These are phyloP conservation scores for Chascanopsetta lugubris DNA, from an alignment of 2,113 vertebrate species.

Conservation along the genomic window DNA sequence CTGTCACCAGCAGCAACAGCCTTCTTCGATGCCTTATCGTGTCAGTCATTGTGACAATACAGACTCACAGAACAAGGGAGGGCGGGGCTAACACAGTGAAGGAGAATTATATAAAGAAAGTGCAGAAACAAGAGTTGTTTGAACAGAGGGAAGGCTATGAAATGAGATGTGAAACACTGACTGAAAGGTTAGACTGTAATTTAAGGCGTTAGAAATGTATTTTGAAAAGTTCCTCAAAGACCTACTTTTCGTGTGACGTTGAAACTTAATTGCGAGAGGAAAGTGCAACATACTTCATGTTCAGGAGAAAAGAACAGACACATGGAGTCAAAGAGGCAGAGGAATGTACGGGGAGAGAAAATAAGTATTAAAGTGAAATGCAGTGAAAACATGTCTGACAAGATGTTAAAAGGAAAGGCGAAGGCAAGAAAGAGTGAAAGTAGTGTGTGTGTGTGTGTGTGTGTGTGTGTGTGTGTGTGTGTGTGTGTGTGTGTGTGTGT, in stretches of 20 bases:
- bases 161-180: not conserved
- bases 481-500: too few relatives aligned
- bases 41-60: conserved; percentile 34
- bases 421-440: conserved; percentile 3
- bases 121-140: not conserved
- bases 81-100: conserved; percentile 1
- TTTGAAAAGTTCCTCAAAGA: too few relatives aligned
- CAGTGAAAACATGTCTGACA: conserved; percentile 6
- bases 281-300: not conserved
- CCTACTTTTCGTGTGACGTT: too few relatives aligned
- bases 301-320: not conserved
- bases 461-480: too few relatives aligned
- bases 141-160: not conserved
- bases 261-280: not conserved
- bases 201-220: not conserved
- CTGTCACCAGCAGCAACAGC: conserved; percentile 21
- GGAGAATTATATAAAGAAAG: conserved; percentile 4
- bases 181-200: not conserved
- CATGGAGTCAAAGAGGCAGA: not conserved
- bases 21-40: conserved; percentile 2
- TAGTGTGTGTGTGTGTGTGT: not conserved
- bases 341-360: conserved; percentile 6
- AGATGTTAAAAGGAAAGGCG: conserved; percentile 8
- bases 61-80: conserved; percentile 19
- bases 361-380: not conserved